Evolutionary conservation across 2,113 vertebrate species (phyloP).

Genomic region (Patagioenas fasciata): DNA sequence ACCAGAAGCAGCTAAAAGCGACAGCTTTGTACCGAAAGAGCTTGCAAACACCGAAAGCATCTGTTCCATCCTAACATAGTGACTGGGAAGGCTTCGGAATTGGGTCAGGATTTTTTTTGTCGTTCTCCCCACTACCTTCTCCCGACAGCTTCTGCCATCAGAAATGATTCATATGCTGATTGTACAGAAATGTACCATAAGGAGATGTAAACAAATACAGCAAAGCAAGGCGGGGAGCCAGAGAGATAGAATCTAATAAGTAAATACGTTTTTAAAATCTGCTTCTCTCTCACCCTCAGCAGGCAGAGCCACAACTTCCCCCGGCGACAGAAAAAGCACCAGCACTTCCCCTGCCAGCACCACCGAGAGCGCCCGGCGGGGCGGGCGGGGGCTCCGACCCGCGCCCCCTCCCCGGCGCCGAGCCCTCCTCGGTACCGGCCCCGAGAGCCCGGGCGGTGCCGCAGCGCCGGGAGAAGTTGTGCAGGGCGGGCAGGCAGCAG

Average conservation of each 20-base stretch:
- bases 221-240: constrained; percentile 53
- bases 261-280: neutral
- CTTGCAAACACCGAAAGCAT: constrained; percentile 54
- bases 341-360: neutral
- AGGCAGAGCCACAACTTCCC: constrained; percentile 12
- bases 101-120: constrained; percentile 55
- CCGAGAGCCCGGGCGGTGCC: neutral
- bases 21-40: constrained; percentile 45
- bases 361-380: neutral
- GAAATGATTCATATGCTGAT: constrained; percentile 46
- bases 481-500: constrained; percentile 27
- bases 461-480: neutral
- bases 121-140: constrained; percentile 40
- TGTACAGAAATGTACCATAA: constrained; percentile 51
- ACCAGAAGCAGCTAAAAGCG: constrained; percentile 40
- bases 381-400: neutral
- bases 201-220: constrained; percentile 58
- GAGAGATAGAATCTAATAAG: constrained; percentile 45
- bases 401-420: neutral
- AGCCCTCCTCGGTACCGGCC: neutral
- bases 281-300: constrained; percentile 5
- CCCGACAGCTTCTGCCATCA: constrained; percentile 46
- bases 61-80: constrained; percentile 51
- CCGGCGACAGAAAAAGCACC: neutral
- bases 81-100: constrained; percentile 48